A percentile compares a stretch with the other conserved stretches of the same genome.
These are phyloP conservation scores for Ahaetulla prasina DNA, from an alignment of 2,113 vertebrate genomes.

Conservation along the genomic window DNA sequence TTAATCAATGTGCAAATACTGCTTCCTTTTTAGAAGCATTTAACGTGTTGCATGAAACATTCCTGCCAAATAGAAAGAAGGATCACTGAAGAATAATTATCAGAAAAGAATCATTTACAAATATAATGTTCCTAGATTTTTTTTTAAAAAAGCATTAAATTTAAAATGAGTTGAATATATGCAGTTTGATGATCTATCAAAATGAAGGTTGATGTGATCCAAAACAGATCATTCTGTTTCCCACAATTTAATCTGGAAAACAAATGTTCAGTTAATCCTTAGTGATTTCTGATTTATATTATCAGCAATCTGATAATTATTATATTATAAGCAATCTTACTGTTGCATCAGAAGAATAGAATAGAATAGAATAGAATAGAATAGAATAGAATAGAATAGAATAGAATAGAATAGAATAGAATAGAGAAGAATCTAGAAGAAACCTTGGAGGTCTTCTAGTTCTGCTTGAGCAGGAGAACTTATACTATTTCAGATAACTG, in stretches of 20 bases:
- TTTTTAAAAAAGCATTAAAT: background rate
- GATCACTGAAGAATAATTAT: conserved; percentile 31
- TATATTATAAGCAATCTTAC: too few relatives aligned
- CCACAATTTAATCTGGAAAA: conserved; percentile 35
- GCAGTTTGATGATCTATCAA: conserved; percentile 43
- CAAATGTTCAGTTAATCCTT: background rate
- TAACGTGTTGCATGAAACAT: conserved; percentile 4
- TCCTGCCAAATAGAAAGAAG: conserved; percentile 28
- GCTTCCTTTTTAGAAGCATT: conserved; percentile 36
- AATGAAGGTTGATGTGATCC: background rate
- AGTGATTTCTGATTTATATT: background rate
- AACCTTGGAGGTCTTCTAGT: too few relatives aligned
- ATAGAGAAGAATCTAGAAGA: too few relatives aligned
- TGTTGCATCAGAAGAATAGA: too few relatives aligned
- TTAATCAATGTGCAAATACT: conserved; percentile 23
- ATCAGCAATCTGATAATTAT: too few relatives aligned
- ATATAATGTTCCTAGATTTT: background rate
- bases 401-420: too few relatives aligned
- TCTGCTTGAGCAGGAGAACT: too few relatives aligned
- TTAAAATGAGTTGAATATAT: background rate
- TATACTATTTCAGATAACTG: too few relatives aligned
- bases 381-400: too few relatives aligned
- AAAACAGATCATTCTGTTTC: conserved; percentile 45
- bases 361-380: too few relatives aligned
- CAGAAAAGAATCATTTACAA: conserved; percentile 13